Base-by-base conservation (phyloP, 2,797 vertebrate genomes). In the Eulemur rubriventer region DNA sequence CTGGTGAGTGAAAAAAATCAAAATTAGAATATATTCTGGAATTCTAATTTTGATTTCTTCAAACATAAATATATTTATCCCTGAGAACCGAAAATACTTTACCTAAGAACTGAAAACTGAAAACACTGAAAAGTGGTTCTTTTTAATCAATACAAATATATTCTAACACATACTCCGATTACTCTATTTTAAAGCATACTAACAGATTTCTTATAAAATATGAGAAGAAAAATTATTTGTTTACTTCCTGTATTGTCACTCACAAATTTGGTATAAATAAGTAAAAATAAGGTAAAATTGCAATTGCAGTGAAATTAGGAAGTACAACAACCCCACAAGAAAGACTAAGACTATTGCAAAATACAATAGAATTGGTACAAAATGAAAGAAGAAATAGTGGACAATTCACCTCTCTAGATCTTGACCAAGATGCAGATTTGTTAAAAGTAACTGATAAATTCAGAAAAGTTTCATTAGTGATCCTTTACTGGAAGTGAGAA, bases 21-120 rank as follows among this genome's bases (percentile, higher is more conserved):
- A 89, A 96, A 88, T 52, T 89, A 78, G 75, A 96, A 91, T 59
- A 72, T 72, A 72, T 81, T 80, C 28, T 35, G 30, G 55, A 81
- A 81, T 61, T 46, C 41, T 73, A 73, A 73, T 46, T 73, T 46
- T 30, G 41, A 73, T 46, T 43, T 73, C 41, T 46, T 73, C 24
- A 73, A 26, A 59, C 38, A 92, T 59, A 82, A 82, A 88, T 88
- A 72, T 59, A 83, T 67, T 86, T 92, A 48, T 92, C 69, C n/a
- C 41, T 78, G 24, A 78, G 38, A 79, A 81, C 20, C 33, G 35
- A 88, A 79, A 91, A 83, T 12, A 11, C 22, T 75, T 52, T 72
- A 70, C 43, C 70, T 69, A 55, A 84, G 43, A 84, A 48, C 28
- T 70, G 7, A 70, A 88, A 48, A 52, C 22, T 59, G 8, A 73